Evolutionary conservation across 2,113 vertebrate genomes (phyloP).

Genomic region (Rhinolophus ferrumequinum): DNA sequence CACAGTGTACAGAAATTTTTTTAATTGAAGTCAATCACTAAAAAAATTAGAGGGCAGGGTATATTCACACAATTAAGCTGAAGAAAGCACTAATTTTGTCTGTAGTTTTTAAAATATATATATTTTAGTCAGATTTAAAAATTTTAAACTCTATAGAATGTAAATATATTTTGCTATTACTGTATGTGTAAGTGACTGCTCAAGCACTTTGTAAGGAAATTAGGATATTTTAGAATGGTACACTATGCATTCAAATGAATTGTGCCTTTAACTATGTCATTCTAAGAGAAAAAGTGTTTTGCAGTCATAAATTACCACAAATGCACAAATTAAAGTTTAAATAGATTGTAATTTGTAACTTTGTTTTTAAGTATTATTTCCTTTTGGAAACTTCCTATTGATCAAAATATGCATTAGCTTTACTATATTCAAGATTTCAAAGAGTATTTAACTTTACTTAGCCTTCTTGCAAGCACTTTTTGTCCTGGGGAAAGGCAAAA

Average conservation of each 20-base stretch:
- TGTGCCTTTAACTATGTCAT: slow-evolving; percentile 91
- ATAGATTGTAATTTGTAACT: slow-evolving; percentile 87
- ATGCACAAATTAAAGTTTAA: slow-evolving; percentile 95
- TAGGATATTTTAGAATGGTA: slow-evolving; percentile 93
- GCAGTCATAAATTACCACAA: slow-evolving; percentile 92
- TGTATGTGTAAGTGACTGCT: slow-evolving; percentile 92
- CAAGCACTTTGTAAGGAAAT: slow-evolving; percentile 92
- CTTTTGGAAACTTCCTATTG: slow-evolving; percentile 42
- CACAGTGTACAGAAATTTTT: slow-evolving; percentile 85
- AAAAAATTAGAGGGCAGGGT: slow-evolving; percentile 89
- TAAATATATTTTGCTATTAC: slow-evolving; percentile 94
- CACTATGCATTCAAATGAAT: slow-evolving; percentile 91
- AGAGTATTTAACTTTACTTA: slow-evolving; percentile 1
- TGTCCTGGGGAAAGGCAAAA: background rate
- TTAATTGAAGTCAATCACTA: slow-evolving; percentile 88
- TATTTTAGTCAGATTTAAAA: slow-evolving; percentile 91
- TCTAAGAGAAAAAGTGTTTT: slow-evolving; percentile 87
- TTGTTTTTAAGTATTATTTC: slow-evolving; percentile 83
- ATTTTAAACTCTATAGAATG: slow-evolving; percentile 92
- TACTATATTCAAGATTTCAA: slow-evolving; percentile 31
- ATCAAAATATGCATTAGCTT: slow-evolving; percentile 18
- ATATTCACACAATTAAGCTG: slow-evolving; percentile 93
- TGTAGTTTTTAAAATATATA: slow-evolving; percentile 89
- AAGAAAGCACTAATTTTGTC: slow-evolving; percentile 97
- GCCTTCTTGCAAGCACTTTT: slow-evolving; percentile 24